Evolutionary conservation across 2,888 invertebrate species (phyloP).

Genomic region (Volucella inflata): DNA sequence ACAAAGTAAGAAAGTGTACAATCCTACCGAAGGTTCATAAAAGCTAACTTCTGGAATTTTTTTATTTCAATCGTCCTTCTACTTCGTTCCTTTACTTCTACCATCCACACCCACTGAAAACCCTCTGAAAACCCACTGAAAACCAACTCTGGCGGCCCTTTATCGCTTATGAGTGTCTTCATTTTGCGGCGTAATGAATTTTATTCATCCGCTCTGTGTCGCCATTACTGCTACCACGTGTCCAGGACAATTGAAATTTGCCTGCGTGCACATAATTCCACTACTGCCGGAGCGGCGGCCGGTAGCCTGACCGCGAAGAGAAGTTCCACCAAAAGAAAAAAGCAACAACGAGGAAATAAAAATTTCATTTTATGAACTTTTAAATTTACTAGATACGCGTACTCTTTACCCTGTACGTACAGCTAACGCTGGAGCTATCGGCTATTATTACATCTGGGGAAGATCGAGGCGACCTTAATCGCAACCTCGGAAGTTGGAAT

Average conservation of each 20-base stretch:
- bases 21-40: constrained; percentile 56
- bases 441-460: constrained; percentile 52
- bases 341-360: constrained; percentile 52
- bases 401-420: too few species aligned
- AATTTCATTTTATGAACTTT: constrained; percentile 70
- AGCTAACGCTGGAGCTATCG: not conserved
- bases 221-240: constrained; percentile 50
- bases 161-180: constrained; percentile 67
- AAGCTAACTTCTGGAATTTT: constrained; percentile 64
- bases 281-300: not conserved
- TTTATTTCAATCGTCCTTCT: constrained; percentile 44
- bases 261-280: constrained; percentile 69
- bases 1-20: constrained; percentile 49
- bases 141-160: not conserved
- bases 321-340: not conserved
- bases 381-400: constrained; percentile 48
- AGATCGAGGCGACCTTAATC: constrained; percentile 59
- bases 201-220: constrained; percentile 64
- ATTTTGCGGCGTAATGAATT: constrained; percentile 72
- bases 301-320: not conserved
- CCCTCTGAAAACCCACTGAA: too few species aligned
- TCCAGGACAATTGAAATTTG: constrained; percentile 70
- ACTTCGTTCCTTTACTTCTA: not conserved
- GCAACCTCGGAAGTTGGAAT: constrained; percentile 50
- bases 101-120: not conserved